Base-by-base conservation (phyloP, 2,888 invertebrate species). In the Mesorhabditis belari region DNA sequence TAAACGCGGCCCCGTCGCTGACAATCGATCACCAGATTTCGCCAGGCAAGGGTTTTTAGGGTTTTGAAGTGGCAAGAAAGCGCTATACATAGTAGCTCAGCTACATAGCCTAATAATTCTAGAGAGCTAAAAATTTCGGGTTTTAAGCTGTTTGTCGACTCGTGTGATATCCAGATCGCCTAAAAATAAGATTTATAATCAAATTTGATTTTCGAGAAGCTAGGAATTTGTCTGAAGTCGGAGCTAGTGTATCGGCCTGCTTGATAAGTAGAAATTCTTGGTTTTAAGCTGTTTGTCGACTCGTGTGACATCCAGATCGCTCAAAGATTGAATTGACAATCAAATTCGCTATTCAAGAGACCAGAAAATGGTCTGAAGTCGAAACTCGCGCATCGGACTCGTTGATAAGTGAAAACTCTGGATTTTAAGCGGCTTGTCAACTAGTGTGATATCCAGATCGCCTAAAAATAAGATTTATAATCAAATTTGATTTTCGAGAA, bases 1-100 rank as follows among this genome's bases (percentile, higher is more conserved):
- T 85, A 19, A 85, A 85, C 72, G 80, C 83, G 12, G 83, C 83
- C 61, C 85, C 85, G 2, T 83, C 84, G 21, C 69, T 84, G n/a
- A 78, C 83, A 24, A 81, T 84, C 6, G 83, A 82, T 64, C 26
- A 21, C 5, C 55, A 55, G 25, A n/a, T 12, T n/a, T 21, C 21
- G 52, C 21, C n/a, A 17, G 9, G 52, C 9, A 9, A n/a, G 21
- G 52, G 9, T 9, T 12, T 52, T 12, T 9, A 52, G 21, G n/a
- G n/a, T n/a, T n/a, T n/a, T n/a, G n/a, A n/a, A n/a, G n/a, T n/a
- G n/a, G n/a, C n/a, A n/a, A n/a, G n/a, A n/a, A n/a, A n/a, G n/a
- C n/a, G n/a, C n/a, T n/a, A n/a, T n/a, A n/a, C n/a, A n/a, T n/a
- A n/a, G n/a, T n/a, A n/a, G n/a, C n/a, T n/a, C n/a, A n/a, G n/a